Base-by-base conservation (phyloP, 2,113 vertebrate genomes). In the Hippotragus niger region DNA sequence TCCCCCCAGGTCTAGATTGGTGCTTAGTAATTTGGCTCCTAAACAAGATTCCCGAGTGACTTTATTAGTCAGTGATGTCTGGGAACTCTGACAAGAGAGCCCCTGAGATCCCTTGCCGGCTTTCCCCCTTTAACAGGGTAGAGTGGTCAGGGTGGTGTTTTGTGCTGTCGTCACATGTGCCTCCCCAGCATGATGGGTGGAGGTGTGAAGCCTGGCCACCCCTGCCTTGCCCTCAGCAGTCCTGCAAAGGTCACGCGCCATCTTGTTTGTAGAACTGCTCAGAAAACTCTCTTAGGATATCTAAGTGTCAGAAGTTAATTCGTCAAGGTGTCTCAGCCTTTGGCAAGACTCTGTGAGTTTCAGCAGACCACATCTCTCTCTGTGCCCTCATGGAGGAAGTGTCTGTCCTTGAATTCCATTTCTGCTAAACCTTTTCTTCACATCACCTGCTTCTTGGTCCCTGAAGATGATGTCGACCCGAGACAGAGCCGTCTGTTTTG, bases 401-500 rank as follows among this genome's bases (percentile, higher is more conserved):
- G 40, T 94, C 83, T 90, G 88, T 90, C 91, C 95, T 95, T 93
- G n/a, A 71, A 52, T 84, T 84, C 62, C 36, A 47, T 92, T 91
- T 92, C 53, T 93, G 36, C 83, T 36, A 27, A 71, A 47, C 91
- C 53, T 92, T 92, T 81, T 53, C 31, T 92, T 95, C 93, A 2
- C 55, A 36, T 94, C 74, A 84, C 83, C 47, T 90, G 87, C 31
- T 40, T 80, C 57, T 90, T 93, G 52, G 86, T 93, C 78, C 86
- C 95, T 92, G 81, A 94, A 95, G 78, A 83, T 81, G 94, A 76
- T 78, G 85, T 76, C 83, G 93, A 43, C 89, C 80, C 25, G 33
- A 87, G 93, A 93, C 50, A 91, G 85, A 97, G 78, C 10, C 1
- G 1, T 95, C 78, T 90, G 14, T 97, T 97, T 95, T 91, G n/a